Conservation (phyloP, 2,113 vertebrate species). For the Rissa tridactyla region DNA sequence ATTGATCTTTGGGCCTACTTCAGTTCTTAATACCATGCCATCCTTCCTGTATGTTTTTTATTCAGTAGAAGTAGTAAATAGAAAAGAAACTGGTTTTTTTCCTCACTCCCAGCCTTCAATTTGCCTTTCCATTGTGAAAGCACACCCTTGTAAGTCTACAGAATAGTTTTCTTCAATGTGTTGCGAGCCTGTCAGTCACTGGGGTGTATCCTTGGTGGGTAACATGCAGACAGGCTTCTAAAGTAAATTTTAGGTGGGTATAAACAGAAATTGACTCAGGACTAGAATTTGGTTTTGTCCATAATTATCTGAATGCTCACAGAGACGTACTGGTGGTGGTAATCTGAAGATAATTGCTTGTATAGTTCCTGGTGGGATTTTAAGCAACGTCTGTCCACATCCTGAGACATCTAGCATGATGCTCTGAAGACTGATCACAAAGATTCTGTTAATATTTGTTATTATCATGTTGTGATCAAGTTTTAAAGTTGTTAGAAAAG, state of each 20-base stretch:
- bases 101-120: background rate
- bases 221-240: background rate
- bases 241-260: background rate
- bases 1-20: background rate
- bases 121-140: background rate
- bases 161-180: background rate
- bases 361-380: background rate
- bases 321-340: background rate
- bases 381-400: background rate
- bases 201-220: background rate
- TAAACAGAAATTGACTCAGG: background rate
- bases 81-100: background rate
- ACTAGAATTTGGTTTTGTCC: background rate
- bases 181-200: background rate
- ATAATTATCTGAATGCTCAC: background rate
- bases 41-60: background rate
- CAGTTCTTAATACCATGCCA: background rate
- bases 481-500: background rate
- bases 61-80: background rate
- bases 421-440: background rate
- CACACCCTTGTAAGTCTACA: background rate
- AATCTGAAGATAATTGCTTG: background rate
- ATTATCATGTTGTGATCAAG: background rate
- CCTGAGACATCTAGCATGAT: background rate
- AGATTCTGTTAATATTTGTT: background rate